Base-by-base conservation (phyloP, 2,888 invertebrate species). In the Hirtodrosophila duncani region DNA sequence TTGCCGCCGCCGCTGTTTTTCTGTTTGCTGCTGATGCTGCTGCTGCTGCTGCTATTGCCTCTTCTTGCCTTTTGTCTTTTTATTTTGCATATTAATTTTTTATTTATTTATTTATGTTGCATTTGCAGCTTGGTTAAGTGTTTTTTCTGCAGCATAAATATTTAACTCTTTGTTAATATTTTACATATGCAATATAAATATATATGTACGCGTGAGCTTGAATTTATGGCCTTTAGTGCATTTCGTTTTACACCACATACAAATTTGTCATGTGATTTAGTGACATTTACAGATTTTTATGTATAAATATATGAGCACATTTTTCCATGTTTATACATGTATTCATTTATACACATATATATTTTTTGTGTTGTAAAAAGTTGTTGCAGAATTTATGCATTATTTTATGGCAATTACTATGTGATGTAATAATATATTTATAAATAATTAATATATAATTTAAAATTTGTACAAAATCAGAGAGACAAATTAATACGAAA, bases 201-300 rank as follows among this genome's bases (percentile, higher is more conserved):
- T 21, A 24, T 52, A 16, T 21, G 10, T 42, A 31, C 52, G 24
- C 36, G 26, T 51, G 18, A 13, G 18, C 34, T 31, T 17, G 23
- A 52, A 71, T 71, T 58, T 63, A 75, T 67, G 51, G 51, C 49
- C 38, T 50, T 58, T 42, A 49, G 62, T 69, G 45, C 43, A 27
- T 38, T 8, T n/a, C n/a, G n/a, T n/a, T 38, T 46, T 45, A 16
- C 24, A 14, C 20, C 17, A 18, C 17, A 16, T 27, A 34, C 44
- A 45, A 67, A 68, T 68, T 62, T 74, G 63, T 70, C 75, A 74
- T 52, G 67, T 74, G 57, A 74, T 70, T 68, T 70, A 68, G 67
- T 70, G 75, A 45, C 63, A 48, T 49, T 37, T 31, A 53, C 37
- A 17, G 16, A 23, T 13, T 20, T 56, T 56, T 56, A 56, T 56